phyloP scores from a whole-genome alignment of 2,113 vertebrate genomes.

The Zeus faber region DNA sequence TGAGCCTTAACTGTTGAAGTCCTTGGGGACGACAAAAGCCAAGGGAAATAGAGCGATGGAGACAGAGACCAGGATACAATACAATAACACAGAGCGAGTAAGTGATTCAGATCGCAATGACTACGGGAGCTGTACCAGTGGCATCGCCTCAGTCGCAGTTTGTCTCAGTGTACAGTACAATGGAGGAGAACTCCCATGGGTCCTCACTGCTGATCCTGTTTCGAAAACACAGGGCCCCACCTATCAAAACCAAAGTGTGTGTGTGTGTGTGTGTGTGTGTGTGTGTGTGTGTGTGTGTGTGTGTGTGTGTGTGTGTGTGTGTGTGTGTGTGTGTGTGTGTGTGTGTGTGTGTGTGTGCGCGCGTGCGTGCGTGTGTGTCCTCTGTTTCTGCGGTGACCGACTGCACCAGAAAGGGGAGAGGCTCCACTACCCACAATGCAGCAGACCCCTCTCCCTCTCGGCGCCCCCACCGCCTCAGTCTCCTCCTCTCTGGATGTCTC shows the following conservation, averaged over 20 bases:
- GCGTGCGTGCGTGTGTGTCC: constrained; percentile 1
- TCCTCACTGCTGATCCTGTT: too few species aligned
- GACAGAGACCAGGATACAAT: too few species aligned
- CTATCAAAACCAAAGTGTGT: constrained; percentile 30
- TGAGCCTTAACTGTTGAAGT: too few species aligned
- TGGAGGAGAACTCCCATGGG: constrained; percentile 17
- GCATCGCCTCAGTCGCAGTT: neutral
- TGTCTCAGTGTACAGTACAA: neutral
- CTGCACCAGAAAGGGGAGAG: neutral
- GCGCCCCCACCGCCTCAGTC: neutral
- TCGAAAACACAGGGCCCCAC: too few species aligned
- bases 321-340: constrained; percentile 18
- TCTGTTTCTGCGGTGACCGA: neutral
- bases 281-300: neutral
- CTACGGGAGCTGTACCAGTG: neutral
- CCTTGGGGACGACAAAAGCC: too few species aligned
- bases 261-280: constrained; percentile 9
- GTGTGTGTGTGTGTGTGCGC: constrained; percentile 6
- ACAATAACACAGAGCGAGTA: too few species aligned
- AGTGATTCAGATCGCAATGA: too few species aligned
- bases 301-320: constrained; percentile 13
- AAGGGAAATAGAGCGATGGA: too few species aligned
- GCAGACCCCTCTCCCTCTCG: neutral
- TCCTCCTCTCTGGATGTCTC: neutral
- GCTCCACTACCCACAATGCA: neutral